Evolutionary conservation across 2,113 vertebrate genomes (phyloP), one percentile per base, ranked within the genome.

Genomic region (Scomber colias): DNA sequence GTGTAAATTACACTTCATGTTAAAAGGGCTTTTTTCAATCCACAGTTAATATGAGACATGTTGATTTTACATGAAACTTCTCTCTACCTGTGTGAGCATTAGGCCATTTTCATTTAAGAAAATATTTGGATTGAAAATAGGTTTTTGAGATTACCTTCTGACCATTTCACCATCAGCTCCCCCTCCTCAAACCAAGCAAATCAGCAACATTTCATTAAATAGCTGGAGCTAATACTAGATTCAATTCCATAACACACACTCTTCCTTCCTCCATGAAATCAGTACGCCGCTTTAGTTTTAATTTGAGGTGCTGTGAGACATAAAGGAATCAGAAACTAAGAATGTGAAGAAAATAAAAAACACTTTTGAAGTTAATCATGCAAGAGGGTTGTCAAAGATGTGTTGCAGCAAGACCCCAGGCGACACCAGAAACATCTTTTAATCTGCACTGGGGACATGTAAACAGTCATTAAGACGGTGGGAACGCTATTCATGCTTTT

Each of bases 391-490:
- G 79, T 90, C 82, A 79, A 70, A 81, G 77, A 85, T 79, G 65
- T 84, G 75, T 84, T 86, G 49, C 84, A 56, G 80, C 65, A 74
- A 77, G 79, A 87, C 87, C 81, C 81, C 79, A 65, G 83, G 81
- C 77, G 66, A 87, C 82, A 84, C 71, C 75, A 81, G 82, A 80
- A 90, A 89, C 77, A 89, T 90, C 79, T 86, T 89, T 89, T 77
- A 91, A 89, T 90, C 86, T 87, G 68, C 69, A 17, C 77, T 24
- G 76, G 82, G 77, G 73, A 88, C 77, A 64, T 90, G 91, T 89
- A 93, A 92, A 92, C 89, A 93, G 83, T 91, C 89, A 91, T 93
- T 92, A 92, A 87, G 83, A 83, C 24, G 77, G 71, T 81, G 78
- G 83, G 81, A 88, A 82, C 46, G 4, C 85, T 82, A 81, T 90